phyloP scores from a whole-genome alignment of 1,140 invertebrate genomes.

The Nephila pilipes region DNA sequence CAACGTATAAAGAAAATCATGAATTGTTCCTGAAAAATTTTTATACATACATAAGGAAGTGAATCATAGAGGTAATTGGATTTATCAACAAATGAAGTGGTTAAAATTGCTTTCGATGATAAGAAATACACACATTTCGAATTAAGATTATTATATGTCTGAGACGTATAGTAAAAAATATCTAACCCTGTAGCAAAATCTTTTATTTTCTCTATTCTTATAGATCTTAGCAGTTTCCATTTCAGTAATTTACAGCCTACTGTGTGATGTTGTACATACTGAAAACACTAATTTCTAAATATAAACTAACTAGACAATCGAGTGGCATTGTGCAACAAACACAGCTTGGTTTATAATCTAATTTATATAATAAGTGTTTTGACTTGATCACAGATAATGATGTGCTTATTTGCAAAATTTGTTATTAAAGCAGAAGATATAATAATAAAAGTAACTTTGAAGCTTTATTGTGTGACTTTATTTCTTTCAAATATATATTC shows the following conservation, averaged over 20 bases:
- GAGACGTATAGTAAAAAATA: background rate
- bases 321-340: constrained; percentile 51
- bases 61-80: too few relatives aligned
- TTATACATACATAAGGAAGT: too few relatives aligned
- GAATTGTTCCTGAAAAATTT: too few relatives aligned
- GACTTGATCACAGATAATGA: constrained; percentile 56
- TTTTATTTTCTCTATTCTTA: background rate
- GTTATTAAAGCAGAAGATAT: constrained; percentile 53
- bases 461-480: background rate
- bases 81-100: too few relatives aligned
- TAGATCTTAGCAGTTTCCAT: background rate
- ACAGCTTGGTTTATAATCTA: constrained; percentile 54
- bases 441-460: constrained; percentile 67
- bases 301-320: constrained; percentile 75
- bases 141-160: background rate
- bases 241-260: constrained; percentile 4
- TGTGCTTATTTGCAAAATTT: constrained; percentile 67
- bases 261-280: constrained; percentile 70
- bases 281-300: constrained; percentile 52
- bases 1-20: too few relatives aligned
- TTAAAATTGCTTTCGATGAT: too few relatives aligned
- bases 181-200: background rate
- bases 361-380: constrained; percentile 33
- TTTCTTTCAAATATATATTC: background rate
- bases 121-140: too few relatives aligned